Evolutionary conservation across 2,797 vertebrate species (phyloP), one percentile per base, ranked within the genome.

Genomic region (Xiphophorus birchmanni): DNA sequence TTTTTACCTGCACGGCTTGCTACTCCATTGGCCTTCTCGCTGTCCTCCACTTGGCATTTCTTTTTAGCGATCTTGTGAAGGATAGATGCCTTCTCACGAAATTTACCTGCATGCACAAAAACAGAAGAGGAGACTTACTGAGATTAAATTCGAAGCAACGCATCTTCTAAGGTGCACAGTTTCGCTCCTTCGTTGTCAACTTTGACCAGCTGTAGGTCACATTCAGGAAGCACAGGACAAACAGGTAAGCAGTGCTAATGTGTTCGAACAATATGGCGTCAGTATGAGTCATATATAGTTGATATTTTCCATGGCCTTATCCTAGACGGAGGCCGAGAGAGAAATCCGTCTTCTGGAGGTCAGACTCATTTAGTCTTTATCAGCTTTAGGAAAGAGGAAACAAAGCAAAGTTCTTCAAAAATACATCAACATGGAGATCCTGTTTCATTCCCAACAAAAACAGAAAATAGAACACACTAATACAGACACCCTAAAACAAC

Each of bases 61-160:
- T 98, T 99, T 96, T 99, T 99, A 81, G 98, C 98, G 0, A 99
- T 98, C 96, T 99, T 99, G 91, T 99, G 98, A 79, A 99, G 98
- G 91, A 99, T 99, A 76, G 98, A 99, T 0, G 97, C 99, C 87
- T 97, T 99, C 95, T 99, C 98, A 87, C 97, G 96, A 92, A 99
- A 99, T 89, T 97, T 98, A 85, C 98, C 98, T 99, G 95, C 93
- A 95, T 94, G 58, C 7, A 35, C 3, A 23, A 69, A 58, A 74
- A 74, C 65, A 69, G 54, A 76, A 54, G 45, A 58, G 58, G 91
- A 73, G 90, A 74, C 4, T 37, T 75, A 73, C 58, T 47, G 11
- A 5, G 76, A 73, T 93, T 72, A 90, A 81, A 79, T 0, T 4
- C 0, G 26, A 40, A 80, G 45, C 47, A 50, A 50, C 71, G 79